Evolutionary conservation across 1,140 invertebrate species (phyloP), one percentile per base, ranked within the genome.

Genomic region (Cotesia chilonis): DNA sequence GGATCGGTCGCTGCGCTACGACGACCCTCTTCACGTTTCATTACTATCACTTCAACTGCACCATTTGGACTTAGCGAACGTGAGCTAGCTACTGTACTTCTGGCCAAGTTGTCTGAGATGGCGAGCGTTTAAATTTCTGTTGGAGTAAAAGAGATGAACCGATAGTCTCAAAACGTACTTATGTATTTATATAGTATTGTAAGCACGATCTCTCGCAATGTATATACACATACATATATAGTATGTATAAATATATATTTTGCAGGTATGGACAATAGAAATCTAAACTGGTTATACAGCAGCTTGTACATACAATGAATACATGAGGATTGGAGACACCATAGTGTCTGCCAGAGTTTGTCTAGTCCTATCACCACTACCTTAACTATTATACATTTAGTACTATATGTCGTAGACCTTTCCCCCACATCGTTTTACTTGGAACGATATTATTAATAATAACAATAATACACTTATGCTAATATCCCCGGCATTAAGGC

Each of bases 371-470:
- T 28, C 12, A 57, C 54, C 17, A 0, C 28, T 20, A 57, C 54
- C 17, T 57, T 17, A 12, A 14, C n/a, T 57, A 17, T 20, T n/a
- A 57, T 57, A 20, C 17, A 57, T 57, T 6, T 57, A 17, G 7
- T 37, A 37, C 10, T 64, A n/a, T 41, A 7, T 64, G 17, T 64
- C 60, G 12, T 37, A 36, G 4, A 47, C 41, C 20, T 10, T 37
- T 12, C 51, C 14, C 51, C 36, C 35, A 38, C 10, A 28, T 51
- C 51, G 47, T 59, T 52, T 59, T 65, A 55, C 57, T 41, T 17
- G 41, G 66, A 74, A 76, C 65, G 71, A 79, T 80, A 81, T 83
- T 84, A 82, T 83, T 82, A 83, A 82, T 80, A 83, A 47, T 47
- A 47, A 47, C 41, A 47, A 47, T 47, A 47, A 80, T 75, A 74